Evolutionary conservation across 2,113 vertebrate species (phyloP), one percentile per base, ranked within the genome.

Genomic region (Telmatochromis sp.): DNA sequence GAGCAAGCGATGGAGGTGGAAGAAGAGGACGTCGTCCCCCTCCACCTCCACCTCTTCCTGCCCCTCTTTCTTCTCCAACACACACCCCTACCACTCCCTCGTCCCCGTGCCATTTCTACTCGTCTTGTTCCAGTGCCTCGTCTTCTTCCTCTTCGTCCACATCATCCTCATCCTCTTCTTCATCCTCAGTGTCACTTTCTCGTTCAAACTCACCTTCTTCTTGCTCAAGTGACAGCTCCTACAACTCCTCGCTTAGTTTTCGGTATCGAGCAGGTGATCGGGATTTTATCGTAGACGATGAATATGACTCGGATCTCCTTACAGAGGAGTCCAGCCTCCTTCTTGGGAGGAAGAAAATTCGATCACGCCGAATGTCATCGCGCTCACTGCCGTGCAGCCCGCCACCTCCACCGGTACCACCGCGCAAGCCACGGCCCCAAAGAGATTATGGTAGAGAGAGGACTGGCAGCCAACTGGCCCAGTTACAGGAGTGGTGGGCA

Each of bases 401-500:
- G 0, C 95, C 96, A 11, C 97, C 97, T 49, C 95, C 97, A 7
- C 96, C 96, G 1, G 53, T 97, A 89, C 94, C 97, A 70, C 96
- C 97, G 4, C 92, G 97, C 5, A 96, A 96, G 6, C 96, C 97
- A 2, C 94, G 95, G 2, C 94, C 83, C 12, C 96, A 95, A 47
- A 94, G 85, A 73, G 91, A 91, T 13, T 91, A 91, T 3, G 90
- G 92, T 12, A 91, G 95, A 70, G 96, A 96, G 68, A 93, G 95
- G 21, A 91, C 92, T 1, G 81, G 93, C 28, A 96, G 94, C 87
- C 97, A 97, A 82, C 65, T 97, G 73, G 96, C 96, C 12, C 96
- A 97, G 21, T 87, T 97, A 60, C 97, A 97, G 86, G 96, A 97
- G 85, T 97, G 96, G 96, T 97, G 96, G 96, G 94, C 96, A 5